Evolutionary conservation across 1,140 invertebrate species (phyloP), one percentile per base, ranked within the genome.

Genomic region (Callitettix versicolor): DNA sequence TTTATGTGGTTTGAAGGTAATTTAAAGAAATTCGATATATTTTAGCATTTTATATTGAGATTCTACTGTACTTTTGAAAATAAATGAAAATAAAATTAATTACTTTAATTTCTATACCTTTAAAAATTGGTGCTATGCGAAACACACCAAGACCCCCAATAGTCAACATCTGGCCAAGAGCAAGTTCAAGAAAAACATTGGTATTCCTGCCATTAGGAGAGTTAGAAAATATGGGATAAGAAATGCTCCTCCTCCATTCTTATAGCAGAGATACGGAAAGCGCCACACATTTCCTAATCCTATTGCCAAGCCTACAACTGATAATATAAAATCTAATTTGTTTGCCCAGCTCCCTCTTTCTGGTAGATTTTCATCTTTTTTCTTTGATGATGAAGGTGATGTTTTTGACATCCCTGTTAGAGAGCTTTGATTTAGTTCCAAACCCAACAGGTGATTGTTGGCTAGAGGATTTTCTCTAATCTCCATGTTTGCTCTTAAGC

Each of bases 151-250:
- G 73, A 20, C 94, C 95, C 14, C 96, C 96, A 56, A 97, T 92
- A 4, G 92, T 94, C 57, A 96, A 74, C 84, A 95, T 96, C 74
- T 99, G 95, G 11, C 95, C 95, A 61, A 98, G 80, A 3, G 93
- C 90, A 55, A 96, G 71, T 69, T 99, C 96, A 81, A 98, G 85
- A 98, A 95, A 73, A 98, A 98, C 86, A 98, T 95, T 0, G 96
- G 95, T 54, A 98, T 91, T 2, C 95, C 95, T 58, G 91, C 94
- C 41, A 96, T 77, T 57, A 97, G 79, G 3, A 97, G 78, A 1
- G 93, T 93, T 48, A 97, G 73, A 63, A 95, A 82, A 73, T 98
- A 98, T 0, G 95, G 95, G 40, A 98, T 84, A 57, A 98, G 79
- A 71, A 98, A 99, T 21, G 95, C 95, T 48, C 88, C 86, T 33